These are phyloP conservation scores for Auanema freiburgensis DNA, from an alignment of 2,888 invertebrate species.

Conservation along the genomic window DNA sequence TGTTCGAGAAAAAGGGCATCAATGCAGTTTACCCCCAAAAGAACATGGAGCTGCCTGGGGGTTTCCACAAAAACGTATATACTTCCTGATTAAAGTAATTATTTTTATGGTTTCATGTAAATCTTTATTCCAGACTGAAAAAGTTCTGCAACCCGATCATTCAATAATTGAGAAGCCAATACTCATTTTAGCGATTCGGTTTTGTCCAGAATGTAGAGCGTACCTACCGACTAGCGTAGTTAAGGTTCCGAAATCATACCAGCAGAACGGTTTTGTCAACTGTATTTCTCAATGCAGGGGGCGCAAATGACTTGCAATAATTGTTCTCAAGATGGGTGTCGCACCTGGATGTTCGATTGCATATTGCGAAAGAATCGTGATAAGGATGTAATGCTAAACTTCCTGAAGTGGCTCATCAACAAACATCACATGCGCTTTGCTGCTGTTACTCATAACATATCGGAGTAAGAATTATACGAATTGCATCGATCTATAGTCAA, in stretches of 20 bases:
- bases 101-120: not conserved
- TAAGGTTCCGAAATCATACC: no score
- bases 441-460: constrained; percentile 13
- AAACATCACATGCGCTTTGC: constrained; percentile 8
- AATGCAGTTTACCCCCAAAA: constrained; percentile 11
- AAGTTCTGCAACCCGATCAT: not conserved
- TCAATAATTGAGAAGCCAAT: not conserved
- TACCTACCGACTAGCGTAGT: not conserved
- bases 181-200: constrained; percentile 3
- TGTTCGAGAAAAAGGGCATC: constrained; percentile 11
- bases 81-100: constrained; percentile 8
- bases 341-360: constrained; percentile 5
- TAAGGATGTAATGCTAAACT: constrained; percentile 4
- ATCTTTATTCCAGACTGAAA: not conserved
- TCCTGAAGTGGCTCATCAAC: constrained; percentile 5
- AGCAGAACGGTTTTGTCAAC: no score
- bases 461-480: constrained; percentile 9
- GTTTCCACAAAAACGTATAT: constrained; percentile 8
- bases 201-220: not conserved
- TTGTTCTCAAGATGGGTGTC: constrained; percentile 11
- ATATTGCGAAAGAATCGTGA: not conserved
- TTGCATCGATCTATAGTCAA: not conserved
- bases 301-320: constrained; percentile 7
- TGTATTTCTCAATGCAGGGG: constrained; percentile 7
- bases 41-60: not conserved